Evolutionary conservation across 2,797 vertebrate genomes (phyloP).

Genomic region (Megalops cyprinoides): DNA sequence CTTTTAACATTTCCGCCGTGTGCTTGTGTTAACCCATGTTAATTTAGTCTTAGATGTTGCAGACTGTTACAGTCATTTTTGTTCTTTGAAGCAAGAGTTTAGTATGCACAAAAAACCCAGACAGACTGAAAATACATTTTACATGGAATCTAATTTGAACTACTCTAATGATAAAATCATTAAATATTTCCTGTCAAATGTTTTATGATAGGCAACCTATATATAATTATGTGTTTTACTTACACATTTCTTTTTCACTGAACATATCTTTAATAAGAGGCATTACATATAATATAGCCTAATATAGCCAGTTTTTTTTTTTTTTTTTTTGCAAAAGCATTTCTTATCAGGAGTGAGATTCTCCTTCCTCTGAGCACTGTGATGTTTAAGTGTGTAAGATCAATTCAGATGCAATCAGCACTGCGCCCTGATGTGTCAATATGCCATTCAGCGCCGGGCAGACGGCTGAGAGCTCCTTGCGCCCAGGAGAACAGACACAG

Average conservation of each 20-base stretch:
- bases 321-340: neutral
- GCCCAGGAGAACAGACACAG: neutral
- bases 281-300: neutral
- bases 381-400: slow-evolving; percentile 29
- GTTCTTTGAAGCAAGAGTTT: too few relatives aligned
- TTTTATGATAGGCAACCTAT: too few relatives aligned
- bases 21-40: too few relatives aligned
- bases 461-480: neutral
- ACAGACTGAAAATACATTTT: too few relatives aligned
- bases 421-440: slow-evolving; percentile 33
- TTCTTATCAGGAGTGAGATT: neutral
- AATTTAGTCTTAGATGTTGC: too few relatives aligned
- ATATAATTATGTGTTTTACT: too few relatives aligned
- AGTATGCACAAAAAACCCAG: too few relatives aligned
- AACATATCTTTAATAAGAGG: neutral
- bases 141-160: too few relatives aligned
- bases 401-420: slow-evolving; percentile 40
- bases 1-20: too few relatives aligned
- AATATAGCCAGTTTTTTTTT: neutral
- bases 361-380: neutral
- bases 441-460: slow-evolving; percentile 28
- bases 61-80: too few relatives aligned
- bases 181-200: too few relatives aligned
- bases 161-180: too few relatives aligned
- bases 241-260: neutral